Conservation (phyloP, 2,888 invertebrate genomes). For the Tromatobia lineatoria region DNA sequence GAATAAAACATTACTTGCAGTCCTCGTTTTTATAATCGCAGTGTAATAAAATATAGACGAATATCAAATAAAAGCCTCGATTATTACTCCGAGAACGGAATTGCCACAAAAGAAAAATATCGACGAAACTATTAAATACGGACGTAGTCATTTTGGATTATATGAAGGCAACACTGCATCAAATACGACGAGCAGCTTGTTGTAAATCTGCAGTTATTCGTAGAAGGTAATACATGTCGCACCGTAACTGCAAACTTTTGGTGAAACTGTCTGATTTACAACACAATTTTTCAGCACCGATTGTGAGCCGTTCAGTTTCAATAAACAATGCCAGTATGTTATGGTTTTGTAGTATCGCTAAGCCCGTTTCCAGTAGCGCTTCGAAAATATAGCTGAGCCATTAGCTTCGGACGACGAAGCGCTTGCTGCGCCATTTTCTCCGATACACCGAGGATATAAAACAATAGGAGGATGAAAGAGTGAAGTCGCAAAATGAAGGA, state of each 20-base stretch:
- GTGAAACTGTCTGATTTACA: conserved; percentile 18
- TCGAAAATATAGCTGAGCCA: conserved; percentile 64
- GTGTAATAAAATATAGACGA: background rate
- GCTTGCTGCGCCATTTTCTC: conserved; percentile 63
- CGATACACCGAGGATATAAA: conserved; percentile 43
- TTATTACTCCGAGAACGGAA: background rate
- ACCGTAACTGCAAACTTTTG: conserved; percentile 3
- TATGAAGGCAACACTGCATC: too few relatives aligned
- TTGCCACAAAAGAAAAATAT: background rate
- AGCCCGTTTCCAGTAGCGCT: conserved; percentile 43
- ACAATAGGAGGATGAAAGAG: conserved; percentile 47
- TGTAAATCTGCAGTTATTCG: conserved; percentile 15
- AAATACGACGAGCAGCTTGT: too few relatives aligned
- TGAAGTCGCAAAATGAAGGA: conserved; percentile 32
- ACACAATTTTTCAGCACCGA: background rate
- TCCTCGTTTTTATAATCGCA: background rate
- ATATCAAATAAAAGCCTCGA: background rate
- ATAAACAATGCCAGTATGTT: conserved; percentile 28
- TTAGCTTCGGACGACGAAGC: conserved; percentile 66
- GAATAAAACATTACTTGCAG: too few relatives aligned
- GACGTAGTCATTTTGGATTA: too few relatives aligned
- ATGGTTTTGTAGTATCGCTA: conserved; percentile 29
- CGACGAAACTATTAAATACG: background rate
- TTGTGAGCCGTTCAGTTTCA: conserved; percentile 7
- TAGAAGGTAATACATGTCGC: background rate